phyloP scores from a whole-genome alignment of 92 coral and sea anemone species.

The Zoanthus gigantus region DNA sequence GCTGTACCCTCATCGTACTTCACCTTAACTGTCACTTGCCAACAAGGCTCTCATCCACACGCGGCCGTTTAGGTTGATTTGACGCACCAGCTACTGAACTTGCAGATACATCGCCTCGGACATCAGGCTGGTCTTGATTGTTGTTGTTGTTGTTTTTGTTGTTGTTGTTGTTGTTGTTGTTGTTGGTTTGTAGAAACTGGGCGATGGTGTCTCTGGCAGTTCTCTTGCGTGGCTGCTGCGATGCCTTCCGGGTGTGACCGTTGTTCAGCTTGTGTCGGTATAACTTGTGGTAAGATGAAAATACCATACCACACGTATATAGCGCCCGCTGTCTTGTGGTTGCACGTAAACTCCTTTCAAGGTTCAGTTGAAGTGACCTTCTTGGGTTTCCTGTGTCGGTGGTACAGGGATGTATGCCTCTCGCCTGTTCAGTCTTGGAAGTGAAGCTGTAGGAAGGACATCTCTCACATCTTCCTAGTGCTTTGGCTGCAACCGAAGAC shows the following conservation, averaged over 20 bases:
- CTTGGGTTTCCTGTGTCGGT: no score
- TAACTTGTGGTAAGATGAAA: slow-evolving; percentile 20
- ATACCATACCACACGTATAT: not conserved
- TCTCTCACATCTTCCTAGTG: not conserved
- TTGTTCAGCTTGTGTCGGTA: slow-evolving; percentile 20
- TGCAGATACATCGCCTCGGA: not conserved
- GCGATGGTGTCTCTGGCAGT: slow-evolving; percentile 22
- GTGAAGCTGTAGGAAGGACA: no score
- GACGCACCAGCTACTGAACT: slow-evolving; percentile 19
- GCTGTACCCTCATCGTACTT: slow-evolving; percentile 37
- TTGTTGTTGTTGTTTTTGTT: not conserved
- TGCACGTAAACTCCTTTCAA: not conserved
- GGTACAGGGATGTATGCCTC: no score
- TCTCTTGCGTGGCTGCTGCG: not conserved
- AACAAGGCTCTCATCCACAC: slow-evolving; percentile 18
- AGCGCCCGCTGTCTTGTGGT: slow-evolving; percentile 13
- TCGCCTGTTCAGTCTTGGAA: no score
- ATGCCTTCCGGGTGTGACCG: slow-evolving; percentile 13
- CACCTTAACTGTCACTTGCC: slow-evolving; percentile 6
- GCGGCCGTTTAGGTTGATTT: slow-evolving; percentile 37
- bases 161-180: no score
- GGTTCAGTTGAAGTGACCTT: not conserved
- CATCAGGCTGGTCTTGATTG: slow-evolving; percentile 20
- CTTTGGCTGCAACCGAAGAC: not conserved
- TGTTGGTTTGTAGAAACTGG: slow-evolving; percentile 6